phyloP scores from a whole-genome alignment of 2,113 vertebrate species.

The Calidris pygmaea region DNA sequence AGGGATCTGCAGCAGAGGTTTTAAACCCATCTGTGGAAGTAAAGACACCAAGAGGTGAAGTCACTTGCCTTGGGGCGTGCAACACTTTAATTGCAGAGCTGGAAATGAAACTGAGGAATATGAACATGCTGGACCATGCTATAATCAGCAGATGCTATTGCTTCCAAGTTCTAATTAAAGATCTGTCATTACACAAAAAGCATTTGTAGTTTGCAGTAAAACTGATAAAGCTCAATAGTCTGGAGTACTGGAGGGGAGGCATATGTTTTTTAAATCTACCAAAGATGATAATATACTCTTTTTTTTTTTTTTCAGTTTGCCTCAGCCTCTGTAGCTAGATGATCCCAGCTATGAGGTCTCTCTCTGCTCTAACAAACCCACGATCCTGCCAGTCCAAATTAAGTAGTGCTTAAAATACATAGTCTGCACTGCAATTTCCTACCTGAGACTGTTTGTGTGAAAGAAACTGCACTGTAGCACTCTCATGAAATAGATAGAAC shows the following conservation, averaged over 20 bases:
- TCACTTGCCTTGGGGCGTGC: conserved; percentile 33
- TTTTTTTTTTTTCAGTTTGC: neutral
- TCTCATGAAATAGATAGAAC: neutral
- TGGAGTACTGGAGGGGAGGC: neutral
- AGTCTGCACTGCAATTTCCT: neutral
- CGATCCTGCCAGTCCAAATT: neutral
- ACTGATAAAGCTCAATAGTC: conserved; percentile 46
- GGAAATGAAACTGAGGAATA: conserved; percentile 48
- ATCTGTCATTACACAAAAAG: conserved; percentile 41
- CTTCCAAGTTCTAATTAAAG: conserved; percentile 63
- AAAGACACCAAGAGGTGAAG: conserved; percentile 19
- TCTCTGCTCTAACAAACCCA: neutral
- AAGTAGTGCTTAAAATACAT: neutral
- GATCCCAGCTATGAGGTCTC: neutral
- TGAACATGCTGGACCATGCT: conserved; percentile 45
- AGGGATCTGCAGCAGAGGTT: neutral
- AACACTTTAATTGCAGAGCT: conserved; percentile 43
- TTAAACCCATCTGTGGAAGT: neutral
- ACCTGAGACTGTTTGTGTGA: neutral
- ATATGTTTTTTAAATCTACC: neutral
- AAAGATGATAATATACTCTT: neutral
- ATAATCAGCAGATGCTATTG: conserved; percentile 31
- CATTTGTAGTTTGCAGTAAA: conserved; percentile 36
- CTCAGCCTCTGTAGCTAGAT: neutral
- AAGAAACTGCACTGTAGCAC: neutral